Evolutionary conservation across 2,888 invertebrate genomes (phyloP), one percentile per base, ranked within the genome.

Genomic region (Macropis europaea): DNA sequence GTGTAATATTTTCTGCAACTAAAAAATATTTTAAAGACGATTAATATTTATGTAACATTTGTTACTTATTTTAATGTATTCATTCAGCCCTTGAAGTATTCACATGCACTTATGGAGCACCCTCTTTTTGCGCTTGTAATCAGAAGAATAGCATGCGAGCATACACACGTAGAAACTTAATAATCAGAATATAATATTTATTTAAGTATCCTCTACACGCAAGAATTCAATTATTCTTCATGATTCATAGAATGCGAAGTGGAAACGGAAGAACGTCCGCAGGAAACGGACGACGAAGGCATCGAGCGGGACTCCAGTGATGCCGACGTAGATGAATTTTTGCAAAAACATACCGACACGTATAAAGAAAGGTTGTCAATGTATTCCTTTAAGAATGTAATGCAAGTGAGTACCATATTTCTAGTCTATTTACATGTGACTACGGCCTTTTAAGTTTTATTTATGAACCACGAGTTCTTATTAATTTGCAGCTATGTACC

Each of bases 301-400:
- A 97, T 97, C 87, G 97, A 97, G 91, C 92, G 96, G 81, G 97
- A 97, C 91, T 95, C 96, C 1, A 94, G 94, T 67, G 95, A 95
- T 84, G 93, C 92, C 81, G 94, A 89, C 66, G 79, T 82, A 17
- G 86, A 89, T 24, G 89, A 83, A 56, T 68, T 81, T 64, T 62
- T 64, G 48, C 82, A 76, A 40, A 82, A 77, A 75, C 70, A 60
- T 60, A 75, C 66, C 86, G 71, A 76, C 28, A 48, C 64, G 2
- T 81, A 77, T 4, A 59, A 75, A 32, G 77, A 77, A 22, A 77
- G 76, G 73, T 84, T 91, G 45, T 80, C 59, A 74, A 90, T 91
- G 77, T 91, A 81, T 53, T 80, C 91, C 81, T 91, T 94, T 52
- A 91, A 91, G 72, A 92, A 93, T 81, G 93, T 94, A 54, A 86